Base-by-base conservation (phyloP, 1,140 invertebrate species). In the Bilobella aurantiaca region DNA sequence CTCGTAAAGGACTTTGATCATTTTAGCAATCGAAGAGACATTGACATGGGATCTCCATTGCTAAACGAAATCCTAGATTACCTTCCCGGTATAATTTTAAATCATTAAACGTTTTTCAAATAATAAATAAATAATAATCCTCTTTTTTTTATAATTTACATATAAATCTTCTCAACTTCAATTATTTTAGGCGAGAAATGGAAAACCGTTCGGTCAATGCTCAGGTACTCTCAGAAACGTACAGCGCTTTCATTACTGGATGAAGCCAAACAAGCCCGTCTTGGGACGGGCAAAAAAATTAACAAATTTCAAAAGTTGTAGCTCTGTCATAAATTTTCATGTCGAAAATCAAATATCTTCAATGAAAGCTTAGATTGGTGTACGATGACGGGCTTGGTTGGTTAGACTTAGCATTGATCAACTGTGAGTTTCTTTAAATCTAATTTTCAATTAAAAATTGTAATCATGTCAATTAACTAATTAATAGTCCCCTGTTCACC, bases 1-100 rank as follows among this genome's bases (percentile, higher is more conserved):
- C 53, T 67, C 23, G 65, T 67, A 23, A 67, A 63, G 30, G 65
- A 67, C 31, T 67, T 57, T 63, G 47, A 65, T 8, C 37, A 67
- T 63, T 67, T 67, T 31, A n/a, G 46, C n/a, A 32, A 63, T 32
- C 12, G 65, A 16, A 34, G 59, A 27, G 46, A 57, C 2, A 18
- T 14, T 3, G 65, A 67, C 62, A 57, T 67, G 37, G 65, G 65
- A 3, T 29, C 60, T 25, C 1, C 2, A 16, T n/a, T 67, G 21
- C 2, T 67, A 2, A 67, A 67, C 28, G 65, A 67, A 53, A 59
- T 67, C 3, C 27, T 61, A 12, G 66, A 63, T 63, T 67, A 12
- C 25, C 31, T 63, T 21, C 31, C 59, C 62, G 60, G 65, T 63
- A 63, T n/a, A n/a, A n/a, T n/a, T n/a, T n/a, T n/a, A n/a, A n/a